Percentiles rank a stretch among this genome's conserved stretches.
phyloP scores from a whole-genome alignment of 2,113 vertebrate species.

The Actenoides lindsayi region DNA sequence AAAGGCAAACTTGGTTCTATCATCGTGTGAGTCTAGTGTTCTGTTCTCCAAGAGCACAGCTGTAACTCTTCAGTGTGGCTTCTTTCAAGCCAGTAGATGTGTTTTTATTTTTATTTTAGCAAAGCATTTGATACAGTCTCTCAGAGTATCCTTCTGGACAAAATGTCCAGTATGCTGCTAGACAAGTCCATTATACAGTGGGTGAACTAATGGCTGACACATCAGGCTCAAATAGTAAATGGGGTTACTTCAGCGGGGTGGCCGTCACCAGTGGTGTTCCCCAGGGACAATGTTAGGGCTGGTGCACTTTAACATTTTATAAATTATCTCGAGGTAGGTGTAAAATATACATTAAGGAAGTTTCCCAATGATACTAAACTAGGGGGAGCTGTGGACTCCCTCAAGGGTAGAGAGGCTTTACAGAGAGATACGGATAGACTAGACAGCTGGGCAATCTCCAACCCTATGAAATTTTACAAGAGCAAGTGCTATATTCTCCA shows the following conservation, averaged over 20 bases:
- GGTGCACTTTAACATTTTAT: neutral
- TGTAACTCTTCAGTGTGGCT: neutral
- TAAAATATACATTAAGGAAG: neutral
- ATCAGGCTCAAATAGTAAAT: neutral
- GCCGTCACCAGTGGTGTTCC: neutral
- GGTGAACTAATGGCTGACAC: neutral
- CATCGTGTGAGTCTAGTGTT: neutral
- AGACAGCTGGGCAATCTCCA: neutral
- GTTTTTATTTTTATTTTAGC: neutral
- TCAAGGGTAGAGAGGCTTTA: neutral
- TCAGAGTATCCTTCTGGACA: neutral
- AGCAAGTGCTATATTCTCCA: neutral
- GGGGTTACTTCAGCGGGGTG: neutral
- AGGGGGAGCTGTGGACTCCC: neutral
- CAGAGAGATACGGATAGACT: neutral
- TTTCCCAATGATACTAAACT: neutral
- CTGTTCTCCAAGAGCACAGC: neutral
- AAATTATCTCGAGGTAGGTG: neutral
- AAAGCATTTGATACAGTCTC: neutral
- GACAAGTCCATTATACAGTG: neutral
- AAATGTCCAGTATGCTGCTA: neutral
- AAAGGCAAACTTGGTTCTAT: neutral
- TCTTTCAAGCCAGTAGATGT: neutral
- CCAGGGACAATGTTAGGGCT: neutral
- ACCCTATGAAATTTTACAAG: neutral